Evolutionary conservation across 2,888 invertebrate genomes (phyloP).

Genomic region (Sarcophaga caerulescens): DNA sequence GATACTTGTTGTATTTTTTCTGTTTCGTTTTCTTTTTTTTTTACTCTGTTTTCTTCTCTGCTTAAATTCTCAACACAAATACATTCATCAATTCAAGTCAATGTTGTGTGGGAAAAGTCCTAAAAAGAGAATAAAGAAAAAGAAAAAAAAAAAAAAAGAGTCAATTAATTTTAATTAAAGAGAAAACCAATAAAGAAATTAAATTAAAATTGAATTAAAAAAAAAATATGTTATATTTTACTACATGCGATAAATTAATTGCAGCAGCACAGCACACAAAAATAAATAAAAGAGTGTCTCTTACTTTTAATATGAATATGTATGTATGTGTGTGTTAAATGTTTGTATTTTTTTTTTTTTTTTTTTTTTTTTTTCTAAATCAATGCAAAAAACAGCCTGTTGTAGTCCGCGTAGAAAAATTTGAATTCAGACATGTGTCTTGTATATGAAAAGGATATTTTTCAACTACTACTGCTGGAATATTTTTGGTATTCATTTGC

Average conservation of each 20-base stretch:
- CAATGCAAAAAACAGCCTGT: background rate
- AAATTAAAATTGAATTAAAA: slow-evolving; percentile 25
- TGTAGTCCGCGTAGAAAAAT: slow-evolving; percentile 47
- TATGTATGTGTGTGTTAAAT: background rate
- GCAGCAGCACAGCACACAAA: slow-evolving; percentile 2
- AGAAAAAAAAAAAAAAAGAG: background rate
- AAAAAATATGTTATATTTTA: no score
- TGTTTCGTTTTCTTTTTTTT: background rate
- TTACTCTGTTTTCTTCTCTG: slow-evolving; percentile 29
- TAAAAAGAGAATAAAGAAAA: slow-evolving; percentile 37
- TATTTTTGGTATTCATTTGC: slow-evolving; percentile 40
- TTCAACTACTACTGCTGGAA: slow-evolving; percentile 52
- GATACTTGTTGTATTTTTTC: slow-evolving; percentile 30
- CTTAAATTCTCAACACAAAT: slow-evolving; percentile 48
- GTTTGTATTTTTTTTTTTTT: background rate
- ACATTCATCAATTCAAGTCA: slow-evolving; percentile 49
- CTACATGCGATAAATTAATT: background rate
- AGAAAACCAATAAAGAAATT: slow-evolving; percentile 1
- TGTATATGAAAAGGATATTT: slow-evolving; percentile 55
- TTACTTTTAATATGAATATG: background rate
- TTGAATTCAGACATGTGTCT: slow-evolving; percentile 49
- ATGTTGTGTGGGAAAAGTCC: slow-evolving; percentile 36
- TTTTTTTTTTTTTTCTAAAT: background rate
- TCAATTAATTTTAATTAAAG: slow-evolving; percentile 48
- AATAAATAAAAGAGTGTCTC: background rate